Evolutionary conservation across 1,140 invertebrate genomes (phyloP), one percentile per base, ranked within the genome.

Genomic region (Andricus grossulariae): DNA sequence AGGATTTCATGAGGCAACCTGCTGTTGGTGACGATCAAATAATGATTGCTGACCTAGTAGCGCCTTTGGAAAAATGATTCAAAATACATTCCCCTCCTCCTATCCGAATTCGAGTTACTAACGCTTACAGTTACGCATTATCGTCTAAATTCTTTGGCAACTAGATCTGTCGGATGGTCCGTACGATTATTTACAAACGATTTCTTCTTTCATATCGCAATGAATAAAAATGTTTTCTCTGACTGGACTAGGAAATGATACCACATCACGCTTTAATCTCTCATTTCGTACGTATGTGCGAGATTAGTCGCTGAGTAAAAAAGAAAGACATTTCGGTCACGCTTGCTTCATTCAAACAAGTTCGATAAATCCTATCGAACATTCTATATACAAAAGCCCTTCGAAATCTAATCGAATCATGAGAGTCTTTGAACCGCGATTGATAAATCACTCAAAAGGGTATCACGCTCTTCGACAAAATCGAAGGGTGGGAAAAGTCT

Each of bases 81-180:
- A 13, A 71, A 52, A 66, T 45, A 51, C 25, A 54, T 45, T 45
- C 51, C 19, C 72, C 60, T 72, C 15, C 73, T 72, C 55, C 51
- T 72, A 76, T 39, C 70, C 75, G 71, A 60, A 52, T 45, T 55
- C 21, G 60, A 66, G 60, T 66, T 66, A 66, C 60, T 57, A 72
- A 66, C 72, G 75, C 78, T 82, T 83, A 83, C 77, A 73, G 32
- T 78, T 82, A 79, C 57, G 21, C 49, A 82, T 82, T 81, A 79
- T 73, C 77, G 50, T 81, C 82, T 78, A 87, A 87, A 88, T 85
- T 89, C 88, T 89, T 89, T 89, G 88, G 88, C 88, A 88, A 88
- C 87, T 88, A 86, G 86, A 83, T 83, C 81, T 83, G 85, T 87
- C 82, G 82, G 84, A 87, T 89, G 84, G 86, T 87, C 86, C 86